Percentiles rank a stretch among this genome's conserved stretches.
These are phyloP conservation scores for Coptodon rendalli DNA, from an alignment of 2,113 vertebrate species.

Conservation along the genomic window DNA sequence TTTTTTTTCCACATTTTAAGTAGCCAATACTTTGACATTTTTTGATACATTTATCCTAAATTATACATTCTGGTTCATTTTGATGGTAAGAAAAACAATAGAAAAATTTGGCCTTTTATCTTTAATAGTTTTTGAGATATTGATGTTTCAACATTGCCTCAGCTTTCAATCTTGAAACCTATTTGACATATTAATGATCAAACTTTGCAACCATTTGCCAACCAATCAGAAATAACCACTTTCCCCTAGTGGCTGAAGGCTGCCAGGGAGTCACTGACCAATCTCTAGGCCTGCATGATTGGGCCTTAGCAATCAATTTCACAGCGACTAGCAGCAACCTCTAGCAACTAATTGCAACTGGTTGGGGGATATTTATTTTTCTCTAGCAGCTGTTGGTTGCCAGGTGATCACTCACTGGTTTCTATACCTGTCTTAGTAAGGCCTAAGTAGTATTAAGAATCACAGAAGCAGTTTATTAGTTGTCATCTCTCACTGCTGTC, in stretches of 20 bases:
- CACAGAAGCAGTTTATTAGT: background rate
- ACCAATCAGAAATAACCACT: background rate
- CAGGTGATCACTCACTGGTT: background rate
- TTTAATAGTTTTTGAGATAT: background rate
- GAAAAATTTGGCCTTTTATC: accelerated
- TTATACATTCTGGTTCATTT: background rate
- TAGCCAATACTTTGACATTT: accelerated
- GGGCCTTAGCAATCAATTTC: background rate
- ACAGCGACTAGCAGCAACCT: background rate
- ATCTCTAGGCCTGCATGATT: background rate
- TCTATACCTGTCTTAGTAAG: background rate
- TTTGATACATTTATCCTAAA: background rate
- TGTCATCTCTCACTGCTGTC: background rate
- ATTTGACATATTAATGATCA: background rate
- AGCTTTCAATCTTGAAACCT: background rate
- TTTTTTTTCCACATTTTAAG: background rate
- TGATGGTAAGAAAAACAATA: background rate
- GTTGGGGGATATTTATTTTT: background rate
- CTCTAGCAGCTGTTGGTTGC: background rate
- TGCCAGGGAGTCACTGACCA: background rate
- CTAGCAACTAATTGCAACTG: background rate
- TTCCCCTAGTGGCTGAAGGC: background rate
- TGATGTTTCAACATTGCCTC: background rate
- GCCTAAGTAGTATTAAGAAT: background rate
- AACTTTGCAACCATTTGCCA: background rate